phyloP scores from a whole-genome alignment of 2,113 vertebrate species.

The Sinocyclocheilus anophthalmus region DNA sequence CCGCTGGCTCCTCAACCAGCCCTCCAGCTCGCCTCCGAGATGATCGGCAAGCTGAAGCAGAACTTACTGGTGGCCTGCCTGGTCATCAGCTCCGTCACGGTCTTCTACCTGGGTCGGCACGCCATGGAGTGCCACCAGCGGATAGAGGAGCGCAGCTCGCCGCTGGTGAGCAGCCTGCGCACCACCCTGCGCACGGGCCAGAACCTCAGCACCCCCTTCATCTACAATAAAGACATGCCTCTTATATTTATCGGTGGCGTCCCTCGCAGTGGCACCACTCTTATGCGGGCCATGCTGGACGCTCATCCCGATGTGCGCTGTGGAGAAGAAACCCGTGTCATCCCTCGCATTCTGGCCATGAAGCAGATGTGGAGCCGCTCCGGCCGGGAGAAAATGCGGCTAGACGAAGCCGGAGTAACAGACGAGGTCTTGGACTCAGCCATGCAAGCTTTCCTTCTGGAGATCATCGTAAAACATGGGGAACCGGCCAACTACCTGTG shows the following conservation, averaged over 20 bases:
- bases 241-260: slow-evolving; percentile 95
- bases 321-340: slow-evolving; percentile 94
- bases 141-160: slow-evolving; percentile 83
- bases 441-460: slow-evolving; percentile 94
- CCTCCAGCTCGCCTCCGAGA: slow-evolving; percentile 66
- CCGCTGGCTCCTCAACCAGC: not conserved
- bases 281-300: slow-evolving; percentile 96
- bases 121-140: slow-evolving; percentile 97
- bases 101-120: slow-evolving; percentile 93
- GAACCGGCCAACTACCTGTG: slow-evolving; percentile 93
- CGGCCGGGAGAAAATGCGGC: slow-evolving; percentile 92
- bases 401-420: slow-evolving; percentile 94
- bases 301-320: slow-evolving; percentile 93
- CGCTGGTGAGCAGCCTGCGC: slow-evolving; percentile 67
- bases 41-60: slow-evolving; percentile 96
- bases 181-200: slow-evolving; percentile 73
- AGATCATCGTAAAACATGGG: slow-evolving; percentile 96
- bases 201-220: slow-evolving; percentile 71
- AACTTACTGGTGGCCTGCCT: slow-evolving; percentile 93
- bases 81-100: slow-evolving; percentile 90
- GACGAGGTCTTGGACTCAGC: slow-evolving; percentile 95
- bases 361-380: slow-evolving; percentile 99
- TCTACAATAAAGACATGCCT: slow-evolving; percentile 97
- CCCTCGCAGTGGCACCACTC: slow-evolving; percentile 92
- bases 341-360: slow-evolving; percentile 91